A percentile compares a stretch with the other conserved stretches of the same genome.
These are phyloP conservation scores for Gallinago paraguaiae DNA, from an alignment of 2,113 vertebrate species.

Conservation along the genomic window DNA sequence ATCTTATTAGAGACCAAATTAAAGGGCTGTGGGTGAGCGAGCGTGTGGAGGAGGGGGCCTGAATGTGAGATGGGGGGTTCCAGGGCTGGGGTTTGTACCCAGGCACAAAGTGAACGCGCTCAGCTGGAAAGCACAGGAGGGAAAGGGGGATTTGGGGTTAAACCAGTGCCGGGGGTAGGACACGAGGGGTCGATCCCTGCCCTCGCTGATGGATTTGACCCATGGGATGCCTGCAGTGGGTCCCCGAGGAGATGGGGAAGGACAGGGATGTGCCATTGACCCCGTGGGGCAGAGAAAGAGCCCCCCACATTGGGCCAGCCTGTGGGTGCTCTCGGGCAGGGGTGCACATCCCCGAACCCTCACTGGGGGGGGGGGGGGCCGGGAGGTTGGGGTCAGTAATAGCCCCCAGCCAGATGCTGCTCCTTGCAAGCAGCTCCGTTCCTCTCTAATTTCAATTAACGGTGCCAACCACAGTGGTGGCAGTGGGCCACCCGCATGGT, in stretches of 20 bases:
- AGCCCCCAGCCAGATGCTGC: neutral
- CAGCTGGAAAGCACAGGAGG: neutral
- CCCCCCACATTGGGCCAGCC: neutral
- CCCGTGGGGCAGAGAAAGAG: neutral
- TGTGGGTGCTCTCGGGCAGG: accelerated
- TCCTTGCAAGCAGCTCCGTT: accelerated
- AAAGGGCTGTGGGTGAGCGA: neutral
- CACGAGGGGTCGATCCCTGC: accelerated
- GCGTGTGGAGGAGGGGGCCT: accelerated
- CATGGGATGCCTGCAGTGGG: accelerated
- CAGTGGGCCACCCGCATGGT: neutral
- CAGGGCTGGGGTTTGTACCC: accelerated
- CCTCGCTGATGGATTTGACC: neutral
- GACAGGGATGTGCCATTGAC: neutral
- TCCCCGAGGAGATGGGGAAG: neutral
- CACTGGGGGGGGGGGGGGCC: accelerated
- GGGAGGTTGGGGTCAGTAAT: accelerated
- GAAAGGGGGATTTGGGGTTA: neutral
- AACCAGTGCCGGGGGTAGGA: neutral
- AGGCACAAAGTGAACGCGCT: accelerated
- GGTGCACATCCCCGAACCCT: accelerated
- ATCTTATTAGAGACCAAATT: neutral
- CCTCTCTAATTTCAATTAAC: accelerated
- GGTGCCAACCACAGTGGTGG: neutral
- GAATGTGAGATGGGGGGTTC: neutral